A percentile compares a stretch with the other conserved stretches of the same genome.
phyloP scores from a whole-genome alignment of 2,113 vertebrate genomes.

The Catharus fuscescens region DNA sequence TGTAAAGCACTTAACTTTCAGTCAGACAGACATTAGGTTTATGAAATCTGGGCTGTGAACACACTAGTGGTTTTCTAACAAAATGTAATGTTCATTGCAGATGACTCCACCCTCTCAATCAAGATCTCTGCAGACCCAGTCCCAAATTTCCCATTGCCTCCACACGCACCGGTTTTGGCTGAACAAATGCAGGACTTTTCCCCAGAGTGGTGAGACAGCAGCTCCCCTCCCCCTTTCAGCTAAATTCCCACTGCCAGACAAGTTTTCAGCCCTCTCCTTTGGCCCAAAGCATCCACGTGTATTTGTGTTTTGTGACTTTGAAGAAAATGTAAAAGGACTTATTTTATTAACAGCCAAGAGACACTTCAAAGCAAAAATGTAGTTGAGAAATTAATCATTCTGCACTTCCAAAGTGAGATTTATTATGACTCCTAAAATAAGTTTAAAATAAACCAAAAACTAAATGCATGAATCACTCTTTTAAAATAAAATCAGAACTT shows the following conservation, averaged over 20 bases:
- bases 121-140: background rate
- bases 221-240: background rate
- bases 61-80: background rate
- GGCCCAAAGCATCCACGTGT: background rate
- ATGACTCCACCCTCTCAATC: background rate
- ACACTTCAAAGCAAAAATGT: slow-evolving; percentile 62
- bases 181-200: background rate
- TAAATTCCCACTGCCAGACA: background rate
- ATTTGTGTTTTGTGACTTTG: slow-evolving; percentile 31
- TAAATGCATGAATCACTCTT: slow-evolving; percentile 44
- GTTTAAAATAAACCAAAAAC: slow-evolving; percentile 42
- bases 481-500: slow-evolving; percentile 52
- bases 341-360: slow-evolving; percentile 33
- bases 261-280: background rate
- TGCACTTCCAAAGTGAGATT: slow-evolving; percentile 27
- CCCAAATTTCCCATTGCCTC: background rate
- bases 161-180: accelerated
- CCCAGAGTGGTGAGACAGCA: background rate
- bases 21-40: background rate
- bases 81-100: background rate
- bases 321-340: background rate
- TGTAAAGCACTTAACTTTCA: background rate
- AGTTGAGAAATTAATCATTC: slow-evolving; percentile 61
- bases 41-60: slow-evolving; percentile 15
- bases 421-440: background rate